A percentile compares a stretch with the other conserved stretches of the same genome.
Evolutionary conservation across 2,888 invertebrate genomes (phyloP).

Genomic region (Polydrusus cervinus): DNA sequence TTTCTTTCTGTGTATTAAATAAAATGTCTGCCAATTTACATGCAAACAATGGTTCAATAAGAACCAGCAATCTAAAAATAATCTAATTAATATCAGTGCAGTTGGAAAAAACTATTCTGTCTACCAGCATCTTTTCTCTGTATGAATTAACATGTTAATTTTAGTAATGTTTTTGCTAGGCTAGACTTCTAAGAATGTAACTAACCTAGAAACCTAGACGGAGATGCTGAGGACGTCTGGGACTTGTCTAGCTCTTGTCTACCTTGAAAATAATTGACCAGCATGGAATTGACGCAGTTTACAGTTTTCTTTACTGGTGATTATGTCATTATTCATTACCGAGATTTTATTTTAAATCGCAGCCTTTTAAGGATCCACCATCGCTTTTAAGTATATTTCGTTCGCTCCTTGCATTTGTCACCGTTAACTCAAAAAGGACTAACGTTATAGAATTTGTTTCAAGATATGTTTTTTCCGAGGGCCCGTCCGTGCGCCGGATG

Average conservation of each 20-base stretch:
- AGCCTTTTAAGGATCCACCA: too few relatives aligned
- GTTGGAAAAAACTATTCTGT: neutral
- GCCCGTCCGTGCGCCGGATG: too few relatives aligned
- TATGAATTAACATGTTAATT: slow-evolving; percentile 24
- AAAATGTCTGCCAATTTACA: too few relatives aligned
- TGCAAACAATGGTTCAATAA: too few relatives aligned
- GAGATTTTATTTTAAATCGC: neutral
- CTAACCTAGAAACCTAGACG: slow-evolving; percentile 33
- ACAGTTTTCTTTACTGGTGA: neutral
- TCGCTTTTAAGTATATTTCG: too few relatives aligned
- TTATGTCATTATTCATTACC: slow-evolving; percentile 7
- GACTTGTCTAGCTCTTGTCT: slow-evolving; percentile 26
- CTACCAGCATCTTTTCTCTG: slow-evolving; percentile 25
- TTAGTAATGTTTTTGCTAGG: slow-evolving; percentile 12
- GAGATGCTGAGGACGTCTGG: slow-evolving; percentile 18
- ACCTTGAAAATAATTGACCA: slow-evolving; percentile 17
- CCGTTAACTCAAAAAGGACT: too few relatives aligned
- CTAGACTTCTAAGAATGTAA: slow-evolving; percentile 20
- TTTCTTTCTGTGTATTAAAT: too few relatives aligned
- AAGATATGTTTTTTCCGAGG: too few relatives aligned
- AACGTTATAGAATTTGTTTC: too few relatives aligned
- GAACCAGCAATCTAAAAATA: too few relatives aligned
- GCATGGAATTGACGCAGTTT: neutral
- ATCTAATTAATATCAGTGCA: too few relatives aligned
- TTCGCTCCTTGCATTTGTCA: too few relatives aligned